A percentile compares a stretch with the other conserved stretches of the same genome.
Evolutionary conservation across 2,797 vertebrate genomes (phyloP).

Genomic region (Naso thynnoides): DNA sequence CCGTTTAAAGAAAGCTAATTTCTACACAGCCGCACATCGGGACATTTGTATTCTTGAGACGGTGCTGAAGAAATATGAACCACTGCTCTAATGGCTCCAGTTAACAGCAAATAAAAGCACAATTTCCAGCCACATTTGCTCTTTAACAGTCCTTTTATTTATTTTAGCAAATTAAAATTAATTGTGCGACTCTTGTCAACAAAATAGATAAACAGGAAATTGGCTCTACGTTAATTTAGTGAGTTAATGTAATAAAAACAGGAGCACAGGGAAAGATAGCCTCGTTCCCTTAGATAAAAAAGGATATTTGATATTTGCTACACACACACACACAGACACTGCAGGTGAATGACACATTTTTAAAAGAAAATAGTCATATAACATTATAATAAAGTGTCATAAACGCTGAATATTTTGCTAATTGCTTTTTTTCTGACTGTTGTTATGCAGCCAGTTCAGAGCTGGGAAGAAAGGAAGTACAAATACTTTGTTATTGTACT

Average conservation of each 20-base stretch:
- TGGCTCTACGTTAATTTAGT: slow-evolving; percentile 65
- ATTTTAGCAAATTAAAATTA: slow-evolving; percentile 61
- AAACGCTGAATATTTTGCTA: slow-evolving; percentile 17
- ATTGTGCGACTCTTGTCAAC: slow-evolving; percentile 61
- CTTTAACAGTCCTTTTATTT: slow-evolving; percentile 48
- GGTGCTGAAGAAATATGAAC: slow-evolving; percentile 35
- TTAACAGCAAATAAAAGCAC: slow-evolving; percentile 62
- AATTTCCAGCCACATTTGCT: slow-evolving; percentile 40
- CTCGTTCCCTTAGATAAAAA: slow-evolving; percentile 38
- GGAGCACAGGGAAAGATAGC: slow-evolving; percentile 23
- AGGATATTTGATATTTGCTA: not conserved
- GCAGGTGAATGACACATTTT: slow-evolving; percentile 12
- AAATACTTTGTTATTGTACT: too few relatives aligned
- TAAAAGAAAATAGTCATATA: too few relatives aligned
- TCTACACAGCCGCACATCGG: slow-evolving; percentile 18
- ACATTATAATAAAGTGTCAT: too few relatives aligned
- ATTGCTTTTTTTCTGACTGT: slow-evolving; percentile 13
- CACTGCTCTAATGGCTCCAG: slow-evolving; percentile 36
- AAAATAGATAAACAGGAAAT: slow-evolving; percentile 67
- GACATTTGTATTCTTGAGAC: slow-evolving; percentile 44
- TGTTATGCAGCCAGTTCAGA: not conserved
- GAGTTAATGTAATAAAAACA: slow-evolving; percentile 61
- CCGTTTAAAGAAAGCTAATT: slow-evolving; percentile 49
- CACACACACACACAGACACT: slow-evolving; percentile 1
- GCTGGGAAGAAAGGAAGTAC: too few relatives aligned